Evolutionary conservation across 2,113 vertebrate genomes (phyloP), one percentile per base, ranked within the genome.

Genomic region (Speoplatyrhinus poulsoni): DNA sequence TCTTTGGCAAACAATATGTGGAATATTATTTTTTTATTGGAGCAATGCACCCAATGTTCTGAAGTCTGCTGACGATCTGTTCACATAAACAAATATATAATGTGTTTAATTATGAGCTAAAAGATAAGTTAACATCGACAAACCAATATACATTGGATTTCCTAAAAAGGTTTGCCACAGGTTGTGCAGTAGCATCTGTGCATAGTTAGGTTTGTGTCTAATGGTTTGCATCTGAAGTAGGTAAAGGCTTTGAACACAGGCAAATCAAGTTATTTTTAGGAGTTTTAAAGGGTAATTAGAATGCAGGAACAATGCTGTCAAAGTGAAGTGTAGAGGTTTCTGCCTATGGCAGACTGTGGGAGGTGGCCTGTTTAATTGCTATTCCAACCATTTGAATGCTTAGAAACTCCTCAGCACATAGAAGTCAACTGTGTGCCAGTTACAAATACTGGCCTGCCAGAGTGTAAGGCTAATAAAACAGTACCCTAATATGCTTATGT

Each of bases 351-450:
- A 67, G 72, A 60, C 63, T 80, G 69, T 17, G n/a, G 69, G 83
- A 81, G 84, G 83, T 87, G 76, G 82, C 67, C 86, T 70, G 54
- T 73, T 84, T 85, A 69, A 77, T 86, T 85, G 82, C 80, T 81
- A 65, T 41, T 70, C 63, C 70, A 65, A 69, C 66, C 62, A 66
- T 77, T 71, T 9, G 56, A 32, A 36, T 61, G 8, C 9, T 15
- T 73, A 57, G 69, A 50, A 63, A 47, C 54, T 71, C 46, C 61
- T 56, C 52, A 8, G 36, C 33, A 67, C 0, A 46, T 50, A 36
- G 65, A 50, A 48, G n/a, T 67, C 41, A 16, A 47, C 77, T 75
- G 81, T 69, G 33, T 85, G 84, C 63, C 41, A 32, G 46, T 55
- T 71, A 85, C 76, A 69, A 75, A 60, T 70, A n/a, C 62, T 41